Base-by-base conservation (phyloP, 2,113 vertebrate species). In the Vicugna pacos region DNA sequence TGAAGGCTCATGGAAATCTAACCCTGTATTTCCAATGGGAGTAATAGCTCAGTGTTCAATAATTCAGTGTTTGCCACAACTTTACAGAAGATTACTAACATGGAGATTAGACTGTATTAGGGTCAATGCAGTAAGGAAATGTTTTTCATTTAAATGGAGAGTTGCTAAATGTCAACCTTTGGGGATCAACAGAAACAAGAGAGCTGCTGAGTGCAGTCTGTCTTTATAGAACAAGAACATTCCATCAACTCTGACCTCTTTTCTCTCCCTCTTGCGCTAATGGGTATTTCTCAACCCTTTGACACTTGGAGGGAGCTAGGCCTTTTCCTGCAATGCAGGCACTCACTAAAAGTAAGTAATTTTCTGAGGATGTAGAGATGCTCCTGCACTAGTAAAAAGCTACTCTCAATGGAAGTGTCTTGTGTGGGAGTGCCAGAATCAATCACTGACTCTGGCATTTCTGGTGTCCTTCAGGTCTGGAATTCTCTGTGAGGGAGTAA, bases 81-180 rank as follows among this genome's bases (percentile, higher is more conserved):
- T 67, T 86, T 70, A 64, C 24, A 56, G 46, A 94, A 46, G 24
- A 77, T 62, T 54, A 69, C 50, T 52, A 77, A 52, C 28, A 50
- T 30, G 42, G 48, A 70, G 17, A 92, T 32, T 42, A 70, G 56
- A 73, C 28, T 69, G 2, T 73, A 56, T 52, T 12, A 52, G 16
- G 24, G 26, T 86, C n/a, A 46, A 28, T 58, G 1, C 8, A 86
- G 17, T 32, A 91, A 17, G 24, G 30, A 87, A 76, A 48, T 75
- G 75, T 62, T 91, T 85, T 93, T 35, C 32, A 91, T 64, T 93
- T 77, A 76, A 93, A 58, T 24, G 26, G 19, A 54, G 28, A 81
- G 17, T 93, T 93, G 14, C 62, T 5, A 70, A 87, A 64, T 91
- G 38, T 70, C 26, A 94, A 58, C 56, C 28, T 84, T 89, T 84